These are phyloP conservation scores for Oryzias dopingdopingensis DNA, from an alignment of 2,797 vertebrate genomes.

Conservation along the genomic window DNA sequence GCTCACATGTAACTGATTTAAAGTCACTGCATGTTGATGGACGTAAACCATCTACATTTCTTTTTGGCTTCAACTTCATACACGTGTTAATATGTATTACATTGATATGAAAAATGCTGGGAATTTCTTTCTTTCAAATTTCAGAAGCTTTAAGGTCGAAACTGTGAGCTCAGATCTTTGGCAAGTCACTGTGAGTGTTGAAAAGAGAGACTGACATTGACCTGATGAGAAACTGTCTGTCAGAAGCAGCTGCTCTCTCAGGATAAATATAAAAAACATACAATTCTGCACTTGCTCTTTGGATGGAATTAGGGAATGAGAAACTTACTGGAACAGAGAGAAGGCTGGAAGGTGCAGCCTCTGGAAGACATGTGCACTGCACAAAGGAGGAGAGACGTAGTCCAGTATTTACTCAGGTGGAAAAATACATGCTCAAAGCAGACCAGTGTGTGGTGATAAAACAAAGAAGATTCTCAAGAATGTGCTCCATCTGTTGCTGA, in stretches of 20 bases:
- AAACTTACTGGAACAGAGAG: slow-evolving; percentile 45
- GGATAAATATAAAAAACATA: slow-evolving; percentile 66
- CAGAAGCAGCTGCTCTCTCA: slow-evolving; percentile 67
- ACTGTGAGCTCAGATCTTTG: slow-evolving; percentile 57
- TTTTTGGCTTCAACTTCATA: slow-evolving; percentile 61
- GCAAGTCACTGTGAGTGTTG: slow-evolving; percentile 38
- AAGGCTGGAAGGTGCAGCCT: slow-evolving; percentile 43
- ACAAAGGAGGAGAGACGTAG: slow-evolving; percentile 78
- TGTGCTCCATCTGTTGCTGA: slow-evolving; percentile 78
- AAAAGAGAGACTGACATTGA: slow-evolving; percentile 34
- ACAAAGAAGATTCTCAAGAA: slow-evolving; percentile 89
- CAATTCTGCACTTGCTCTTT: slow-evolving; percentile 55
- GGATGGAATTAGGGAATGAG: slow-evolving; percentile 44
- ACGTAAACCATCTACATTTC: slow-evolving; percentile 49
- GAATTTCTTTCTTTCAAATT: slow-evolving; percentile 73
- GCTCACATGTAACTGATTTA: slow-evolving; percentile 6
- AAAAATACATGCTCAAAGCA: slow-evolving; percentile 82
- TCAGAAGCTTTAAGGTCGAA: slow-evolving; percentile 65
- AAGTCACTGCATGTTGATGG: slow-evolving; percentile 48
- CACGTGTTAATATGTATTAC: slow-evolving; percentile 79
- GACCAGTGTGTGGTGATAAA: slow-evolving; percentile 82
- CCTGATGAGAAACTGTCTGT: slow-evolving; percentile 55
- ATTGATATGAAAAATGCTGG: slow-evolving; percentile 77
- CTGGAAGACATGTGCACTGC: slow-evolving; percentile 62
- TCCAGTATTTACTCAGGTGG: slow-evolving; percentile 94